phyloP scores from a whole-genome alignment of 2,113 vertebrate genomes.

The Atractosteus spatula region DNA sequence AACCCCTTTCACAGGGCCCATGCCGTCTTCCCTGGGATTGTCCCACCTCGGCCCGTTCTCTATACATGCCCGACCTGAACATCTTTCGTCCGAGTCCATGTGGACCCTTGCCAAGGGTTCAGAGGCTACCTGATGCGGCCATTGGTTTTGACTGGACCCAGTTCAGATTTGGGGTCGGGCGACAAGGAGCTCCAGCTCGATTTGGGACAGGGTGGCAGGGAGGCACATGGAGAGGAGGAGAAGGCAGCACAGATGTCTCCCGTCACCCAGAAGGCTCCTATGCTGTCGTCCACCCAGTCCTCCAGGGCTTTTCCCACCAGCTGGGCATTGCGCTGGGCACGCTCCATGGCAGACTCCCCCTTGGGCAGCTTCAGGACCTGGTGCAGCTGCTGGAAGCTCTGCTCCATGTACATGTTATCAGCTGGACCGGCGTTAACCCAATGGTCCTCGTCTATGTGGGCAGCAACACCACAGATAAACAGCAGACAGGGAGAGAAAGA shows the following conservation, averaged over 20 bases:
- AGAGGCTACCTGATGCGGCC: constrained; percentile 93
- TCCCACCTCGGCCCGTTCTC: constrained; percentile 5
- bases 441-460: constrained; percentile 75
- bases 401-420: constrained; percentile 86
- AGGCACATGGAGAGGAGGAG: constrained; percentile 66
- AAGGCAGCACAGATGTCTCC: constrained; percentile 62
- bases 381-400: constrained; percentile 87
- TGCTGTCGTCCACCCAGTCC: constrained; percentile 75
- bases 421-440: constrained; percentile 89
- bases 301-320: constrained; percentile 78
- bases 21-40: not conserved
- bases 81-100: constrained; percentile 2
- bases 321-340: constrained; percentile 54
- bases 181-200: constrained; percentile 90
- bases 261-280: constrained; percentile 79
- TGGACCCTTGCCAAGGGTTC: too few species aligned
- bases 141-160: constrained; percentile 79
- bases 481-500: not conserved
- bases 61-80: constrained; percentile 14
- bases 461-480: not conserved
- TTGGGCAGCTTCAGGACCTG: constrained; percentile 80
- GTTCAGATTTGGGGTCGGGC: constrained; percentile 92
- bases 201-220: constrained; percentile 73
- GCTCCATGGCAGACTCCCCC: constrained; percentile 57
- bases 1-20: not conserved